Base-by-base conservation (phyloP, 2,113 vertebrate species). In the Cinclus mexicanus region DNA sequence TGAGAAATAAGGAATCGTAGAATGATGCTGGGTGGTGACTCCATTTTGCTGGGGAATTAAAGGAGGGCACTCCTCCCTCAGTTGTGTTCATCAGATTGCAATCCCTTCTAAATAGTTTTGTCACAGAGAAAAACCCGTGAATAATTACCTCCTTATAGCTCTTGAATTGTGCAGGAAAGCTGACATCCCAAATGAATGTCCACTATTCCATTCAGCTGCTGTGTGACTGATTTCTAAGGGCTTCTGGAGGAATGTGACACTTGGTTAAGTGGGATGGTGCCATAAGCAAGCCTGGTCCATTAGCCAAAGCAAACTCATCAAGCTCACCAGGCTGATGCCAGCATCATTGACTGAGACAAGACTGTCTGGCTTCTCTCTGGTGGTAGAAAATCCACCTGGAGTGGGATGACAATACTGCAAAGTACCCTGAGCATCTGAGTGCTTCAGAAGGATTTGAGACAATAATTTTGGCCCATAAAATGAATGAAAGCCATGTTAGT, bases 71-170 rank as follows among this genome's bases (percentile, higher is more conserved):
- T 72, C 12, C 50, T 95, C 50, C 31, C 24, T 55, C 1, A 1
- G 44, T 61, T 4, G 4, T 35, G 18, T 55, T 92, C 39, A 37
- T 82, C 1, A 0, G 5, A 3, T 29, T 72, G 28, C 74, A 72
- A 65, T 87, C 35, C 50, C 41, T 87, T 87, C 83, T 95, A 90
- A 94, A 72, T 16, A 93, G 56, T 65, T 96, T 89, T 93, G 92
- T 86, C 85, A 83, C 57, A 53, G 20, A 89, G 63, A 94, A 56
- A 86, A 92, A 55, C 39, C 63, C 10, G 12, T 87, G 81, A 92
- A 88, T 91, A 80, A 88, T 93, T 94, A 65, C 75, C 29, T 93
- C 46, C 35, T 97, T 88, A 70, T 74, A 52, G 39, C 63, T 83
- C 59, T 47, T 86, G 94, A 94, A 56, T 81, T 0, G 2, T 71